Percentiles rank a stretch among this genome's conserved stretches.
These are phyloP conservation scores for Galagoides demidoff DNA, from an alignment of 2,797 vertebrate species.

Conservation along the genomic window DNA sequence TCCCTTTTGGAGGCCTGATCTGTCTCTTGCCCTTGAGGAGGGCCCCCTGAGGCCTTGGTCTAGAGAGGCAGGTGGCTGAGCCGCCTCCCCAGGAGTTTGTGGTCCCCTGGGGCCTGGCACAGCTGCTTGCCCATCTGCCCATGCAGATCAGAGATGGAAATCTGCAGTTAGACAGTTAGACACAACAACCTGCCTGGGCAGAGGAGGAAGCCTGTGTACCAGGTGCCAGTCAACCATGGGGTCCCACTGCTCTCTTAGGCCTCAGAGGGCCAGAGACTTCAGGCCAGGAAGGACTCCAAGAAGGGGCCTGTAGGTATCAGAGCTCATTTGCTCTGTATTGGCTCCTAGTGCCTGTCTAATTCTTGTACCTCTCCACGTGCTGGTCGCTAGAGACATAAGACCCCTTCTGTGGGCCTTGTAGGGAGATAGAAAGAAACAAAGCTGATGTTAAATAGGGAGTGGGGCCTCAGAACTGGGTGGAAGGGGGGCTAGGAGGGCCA, in stretches of 20 bases:
- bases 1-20: slow-evolving; percentile 62
- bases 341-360: background rate
- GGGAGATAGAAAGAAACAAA: background rate
- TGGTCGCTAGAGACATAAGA: background rate
- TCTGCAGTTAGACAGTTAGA: slow-evolving; percentile 42
- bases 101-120: slow-evolving; percentile 65
- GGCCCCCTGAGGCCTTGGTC: slow-evolving; percentile 45
- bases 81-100: background rate
- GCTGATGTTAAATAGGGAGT: background rate
- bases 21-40: slow-evolving; percentile 53
- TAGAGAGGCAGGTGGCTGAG: slow-evolving; percentile 36
- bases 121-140: slow-evolving; percentile 65
- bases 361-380: background rate
- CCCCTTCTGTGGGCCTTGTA: background rate
- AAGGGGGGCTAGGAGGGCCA: background rate
- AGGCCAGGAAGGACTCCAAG: background rate
- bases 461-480: background rate
- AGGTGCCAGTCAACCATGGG: background rate
- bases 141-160: slow-evolving; percentile 58
- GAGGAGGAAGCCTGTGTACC: background rate
- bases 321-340: background rate
- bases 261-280: background rate
- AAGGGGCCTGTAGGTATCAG: background rate
- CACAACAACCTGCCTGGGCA: slow-evolving; percentile 12
- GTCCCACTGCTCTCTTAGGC: rapidly evolving